Evolutionary conservation across 2,113 vertebrate genomes (phyloP).

Genomic region (Falco punctatus): DNA sequence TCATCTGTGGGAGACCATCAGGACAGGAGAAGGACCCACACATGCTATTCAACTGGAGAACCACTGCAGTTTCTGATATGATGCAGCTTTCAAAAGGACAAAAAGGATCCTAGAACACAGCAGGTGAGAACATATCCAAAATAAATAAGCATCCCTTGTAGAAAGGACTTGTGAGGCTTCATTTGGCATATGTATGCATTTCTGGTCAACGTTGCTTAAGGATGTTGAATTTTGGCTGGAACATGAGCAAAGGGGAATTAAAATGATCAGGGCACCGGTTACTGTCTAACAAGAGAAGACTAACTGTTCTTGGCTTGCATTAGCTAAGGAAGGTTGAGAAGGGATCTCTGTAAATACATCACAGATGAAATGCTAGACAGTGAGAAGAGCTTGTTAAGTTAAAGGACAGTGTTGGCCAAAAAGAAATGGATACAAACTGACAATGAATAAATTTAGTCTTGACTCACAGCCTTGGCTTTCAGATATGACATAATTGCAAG

Average conservation of each 20-base stretch:
- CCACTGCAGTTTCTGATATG: background rate
- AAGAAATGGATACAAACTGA: constrained; percentile 30
- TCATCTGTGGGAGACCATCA: background rate
- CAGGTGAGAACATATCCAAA: background rate
- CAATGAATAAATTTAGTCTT: constrained; percentile 24
- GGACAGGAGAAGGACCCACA: background rate
- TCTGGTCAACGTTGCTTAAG: background rate
- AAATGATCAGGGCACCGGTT: background rate
- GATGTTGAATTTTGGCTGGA: background rate
- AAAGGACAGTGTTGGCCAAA: background rate
- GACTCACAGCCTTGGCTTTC: background rate
- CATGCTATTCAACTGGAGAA: background rate
- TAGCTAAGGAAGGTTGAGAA: background rate
- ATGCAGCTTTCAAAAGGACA: background rate
- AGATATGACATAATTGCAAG: constrained; percentile 3
- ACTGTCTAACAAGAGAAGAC: background rate
- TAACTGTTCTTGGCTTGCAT: background rate
- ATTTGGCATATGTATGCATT: background rate
- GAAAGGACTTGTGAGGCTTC: background rate
- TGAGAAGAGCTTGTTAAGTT: background rate
- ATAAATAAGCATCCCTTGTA: background rate
- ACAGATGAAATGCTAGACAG: background rate
- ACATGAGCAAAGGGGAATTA: background rate
- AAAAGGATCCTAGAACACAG: background rate
- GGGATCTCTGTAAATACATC: constrained; percentile 31